Base-by-base conservation (phyloP, 2,888 invertebrate species). In the Dascillus cervinus region DNA sequence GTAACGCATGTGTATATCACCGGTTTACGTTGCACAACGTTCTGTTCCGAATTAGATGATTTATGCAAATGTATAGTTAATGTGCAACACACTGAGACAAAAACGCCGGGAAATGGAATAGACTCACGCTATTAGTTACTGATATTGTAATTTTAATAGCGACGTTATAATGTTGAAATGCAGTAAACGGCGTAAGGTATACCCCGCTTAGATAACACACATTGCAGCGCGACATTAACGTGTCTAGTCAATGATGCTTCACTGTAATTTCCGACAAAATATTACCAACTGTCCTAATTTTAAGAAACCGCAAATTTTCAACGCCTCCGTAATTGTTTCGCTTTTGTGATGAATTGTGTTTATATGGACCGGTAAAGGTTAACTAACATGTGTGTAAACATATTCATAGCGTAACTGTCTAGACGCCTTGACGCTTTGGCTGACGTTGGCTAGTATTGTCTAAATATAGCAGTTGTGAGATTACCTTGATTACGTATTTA, bases 331-430 rank as follows among this genome's bases (percentile, higher is more conserved):
- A n/a, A n/a, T n/a, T n/a, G n/a, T n/a, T n/a, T n/a, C n/a, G n/a
- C n/a, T n/a, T n/a, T n/a, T n/a, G n/a, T n/a, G n/a, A n/a, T n/a
- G n/a, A n/a, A n/a, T n/a, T n/a, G n/a, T 41, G 41, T 45, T 45
- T 45, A 41, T 39, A 22, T 42, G 38, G 39, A 36, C 40, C 33
- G 34, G 34, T 33, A 39, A 37, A 45, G 42, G 46, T 39, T 39
- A 40, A 34, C 44, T 37, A 39, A 44, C 47, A 49, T 44, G 45
- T 47, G 47, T 47, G 50, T 46, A 53, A 50, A 52, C 48, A 52
- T 46, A 46, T 49, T 45, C 46, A 43, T 45, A 43, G 47, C 47
- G 50, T 52, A 52, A 48, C 43, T 41, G 54, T 53, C 54, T 54
- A 53, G 54, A 54, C 54, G 51, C 41, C 43, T 26, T 38, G 50